Evolutionary conservation across 2,797 vertebrate genomes (phyloP).

Genomic region (Knipowitschia caucasica): DNA sequence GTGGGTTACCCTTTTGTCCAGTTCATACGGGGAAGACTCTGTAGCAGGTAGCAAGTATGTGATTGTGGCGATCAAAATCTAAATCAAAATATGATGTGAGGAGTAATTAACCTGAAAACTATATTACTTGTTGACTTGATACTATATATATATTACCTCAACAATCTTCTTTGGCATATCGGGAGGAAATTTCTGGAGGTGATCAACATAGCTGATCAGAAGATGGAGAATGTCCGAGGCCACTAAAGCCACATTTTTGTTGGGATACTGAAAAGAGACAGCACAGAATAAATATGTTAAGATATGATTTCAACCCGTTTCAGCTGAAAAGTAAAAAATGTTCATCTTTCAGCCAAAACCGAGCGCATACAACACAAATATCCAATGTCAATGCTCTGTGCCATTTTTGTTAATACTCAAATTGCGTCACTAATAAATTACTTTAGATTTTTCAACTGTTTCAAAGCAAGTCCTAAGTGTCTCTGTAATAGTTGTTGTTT

Average conservation of each 20-base stretch:
- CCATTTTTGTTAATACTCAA: too few species aligned
- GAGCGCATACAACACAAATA: too few species aligned
- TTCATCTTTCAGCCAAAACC: too few species aligned
- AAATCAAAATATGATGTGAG: conserved; percentile 2
- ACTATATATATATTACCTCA: conserved; percentile 74
- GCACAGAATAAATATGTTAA: neutral
- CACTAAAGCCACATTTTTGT: conserved; percentile 94
- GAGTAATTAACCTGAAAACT: neutral
- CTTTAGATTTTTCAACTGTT: too few species aligned
- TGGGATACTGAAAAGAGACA: conserved; percentile 83
- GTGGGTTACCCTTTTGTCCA: conserved; percentile 93
- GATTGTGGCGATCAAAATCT: conserved; percentile 97
- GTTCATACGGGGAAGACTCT: conserved; percentile 91
- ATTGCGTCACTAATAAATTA: too few species aligned
- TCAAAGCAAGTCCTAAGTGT: too few species aligned
- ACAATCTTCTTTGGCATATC: conserved; percentile 95
- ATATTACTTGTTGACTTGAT: neutral
- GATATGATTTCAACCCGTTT: too few species aligned
- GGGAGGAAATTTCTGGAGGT: conserved; percentile 88
- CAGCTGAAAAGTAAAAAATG: neutral
- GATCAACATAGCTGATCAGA: conserved; percentile 88
- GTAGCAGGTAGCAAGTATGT: conserved; percentile 89
- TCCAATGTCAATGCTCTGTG: too few species aligned
- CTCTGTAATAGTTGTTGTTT: too few species aligned
- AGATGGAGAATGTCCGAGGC: conserved; percentile 95